Evolutionary conservation across 2,888 invertebrate genomes (phyloP).

Genomic region (Ennomos quercinarius): DNA sequence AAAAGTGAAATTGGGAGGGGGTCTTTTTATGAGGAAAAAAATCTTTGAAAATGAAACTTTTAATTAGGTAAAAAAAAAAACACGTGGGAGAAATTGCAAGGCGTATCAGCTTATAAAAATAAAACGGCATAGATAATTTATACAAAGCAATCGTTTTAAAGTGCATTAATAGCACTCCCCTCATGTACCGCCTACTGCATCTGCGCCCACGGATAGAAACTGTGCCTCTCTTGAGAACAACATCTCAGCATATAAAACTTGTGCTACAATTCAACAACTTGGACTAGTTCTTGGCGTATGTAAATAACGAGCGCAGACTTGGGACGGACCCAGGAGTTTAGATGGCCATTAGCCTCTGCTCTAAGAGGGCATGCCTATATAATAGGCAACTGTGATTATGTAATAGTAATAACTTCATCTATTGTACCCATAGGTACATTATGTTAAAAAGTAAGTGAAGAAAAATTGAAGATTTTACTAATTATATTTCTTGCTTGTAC

Average conservation of each 20-base stretch:
- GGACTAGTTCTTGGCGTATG: conserved; percentile 35
- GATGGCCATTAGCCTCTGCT: background rate
- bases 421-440: no score
- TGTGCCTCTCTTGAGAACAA: conserved; percentile 13
- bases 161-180: conserved; percentile 8
- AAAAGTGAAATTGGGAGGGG: no score
- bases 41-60: no score
- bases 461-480: no score
- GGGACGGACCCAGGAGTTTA: conserved; percentile 3
- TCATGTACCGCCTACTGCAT: conserved; percentile 6
- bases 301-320: conserved; percentile 31
- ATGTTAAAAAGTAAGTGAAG: no score
- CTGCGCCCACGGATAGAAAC: conserved; percentile 9
- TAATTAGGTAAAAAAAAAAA: no score
- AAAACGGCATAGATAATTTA: background rate
- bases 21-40: no score
- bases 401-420: no score
- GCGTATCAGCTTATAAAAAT: background rate
- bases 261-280: conserved; percentile 31
- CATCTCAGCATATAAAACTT: conserved; percentile 22
- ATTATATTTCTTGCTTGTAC: no score
- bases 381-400: no score
- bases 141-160: conserved; percentile 6
- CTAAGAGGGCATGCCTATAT: no score
- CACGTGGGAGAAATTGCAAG: no score